These are phyloP conservation scores for Fringilla coelebs DNA, from an alignment of 2,797 vertebrate genomes.

Conservation along the genomic window DNA sequence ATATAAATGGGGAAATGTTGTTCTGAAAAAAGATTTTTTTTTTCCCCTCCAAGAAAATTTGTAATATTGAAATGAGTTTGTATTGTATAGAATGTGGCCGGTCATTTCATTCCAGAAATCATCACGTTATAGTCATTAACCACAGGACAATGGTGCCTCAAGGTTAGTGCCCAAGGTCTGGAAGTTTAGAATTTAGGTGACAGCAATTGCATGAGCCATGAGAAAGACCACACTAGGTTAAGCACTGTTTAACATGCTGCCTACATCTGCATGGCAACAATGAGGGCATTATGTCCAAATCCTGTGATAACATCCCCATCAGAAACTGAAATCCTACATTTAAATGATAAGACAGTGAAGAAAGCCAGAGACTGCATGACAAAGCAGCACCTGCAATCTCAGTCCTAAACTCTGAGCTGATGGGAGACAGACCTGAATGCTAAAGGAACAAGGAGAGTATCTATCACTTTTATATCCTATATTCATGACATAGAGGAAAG, in stretches of 20 bases:
- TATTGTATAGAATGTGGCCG: background rate
- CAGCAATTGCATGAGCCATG: background rate
- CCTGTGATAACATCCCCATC: background rate
- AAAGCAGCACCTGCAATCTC: background rate
- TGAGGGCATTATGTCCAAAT: slow-evolving; percentile 15
- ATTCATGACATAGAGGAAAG: background rate
- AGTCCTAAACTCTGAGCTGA: background rate
- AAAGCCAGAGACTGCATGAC: background rate
- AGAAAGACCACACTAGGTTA: background rate
- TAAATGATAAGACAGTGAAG: background rate
- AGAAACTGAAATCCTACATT: slow-evolving; percentile 15
- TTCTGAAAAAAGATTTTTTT: background rate
- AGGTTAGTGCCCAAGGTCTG: background rate
- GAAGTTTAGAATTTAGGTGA: slow-evolving; percentile 13
- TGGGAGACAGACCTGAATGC: background rate
- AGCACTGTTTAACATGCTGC: background rate
- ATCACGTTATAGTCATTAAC: background rate
- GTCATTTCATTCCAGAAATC: background rate
- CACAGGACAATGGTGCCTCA: background rate
- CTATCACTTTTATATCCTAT: background rate
- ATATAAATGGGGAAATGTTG: background rate
- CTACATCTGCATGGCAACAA: background rate
- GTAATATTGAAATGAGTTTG: background rate
- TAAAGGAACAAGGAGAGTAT: background rate
- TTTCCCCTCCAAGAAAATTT: background rate